Percentiles rank a stretch among this genome's conserved stretches.
Conservation (phyloP, 2,888 invertebrate genomes). For the Encarsia formosa region DNA sequence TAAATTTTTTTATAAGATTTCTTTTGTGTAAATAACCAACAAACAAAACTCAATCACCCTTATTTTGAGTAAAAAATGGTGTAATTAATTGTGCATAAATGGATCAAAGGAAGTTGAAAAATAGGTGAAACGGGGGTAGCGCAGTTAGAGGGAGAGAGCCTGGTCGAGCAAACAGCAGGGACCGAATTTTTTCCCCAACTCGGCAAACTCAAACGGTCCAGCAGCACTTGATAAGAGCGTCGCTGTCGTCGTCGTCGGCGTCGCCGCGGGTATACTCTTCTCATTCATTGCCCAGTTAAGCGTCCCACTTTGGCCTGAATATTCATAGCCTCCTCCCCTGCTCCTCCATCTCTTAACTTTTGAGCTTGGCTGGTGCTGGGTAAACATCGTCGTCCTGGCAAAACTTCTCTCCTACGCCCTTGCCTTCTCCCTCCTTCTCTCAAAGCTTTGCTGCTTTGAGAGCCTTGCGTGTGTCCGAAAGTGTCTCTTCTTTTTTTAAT, state of each 20-base stretch:
- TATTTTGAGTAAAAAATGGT: no score
- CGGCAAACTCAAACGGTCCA: background rate
- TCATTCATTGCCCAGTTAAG: conserved; percentile 50
- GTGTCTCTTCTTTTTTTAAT: no score
- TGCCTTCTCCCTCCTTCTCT: background rate
- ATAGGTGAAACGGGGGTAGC: no score
- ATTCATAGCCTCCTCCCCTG: conserved; percentile 42
- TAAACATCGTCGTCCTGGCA: conserved; percentile 44
- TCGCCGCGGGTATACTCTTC: conserved; percentile 6
- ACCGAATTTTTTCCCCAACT: no score
- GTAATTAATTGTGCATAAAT: no score
- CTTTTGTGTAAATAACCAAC: no score
- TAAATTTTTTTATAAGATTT: no score
- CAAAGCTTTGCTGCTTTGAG: no score
- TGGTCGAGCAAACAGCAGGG: background rate
- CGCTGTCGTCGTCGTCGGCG: conserved; percentile 17
- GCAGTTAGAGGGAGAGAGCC: background rate
- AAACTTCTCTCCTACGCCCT: conserved; percentile 39
- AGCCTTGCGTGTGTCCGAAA: no score
- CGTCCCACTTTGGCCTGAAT: conserved; percentile 48
- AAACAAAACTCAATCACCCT: no score
- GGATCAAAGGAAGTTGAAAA: no score
- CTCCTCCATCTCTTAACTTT: conserved; percentile 34
- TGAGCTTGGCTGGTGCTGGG: conserved; percentile 28
- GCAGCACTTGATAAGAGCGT: conserved; percentile 19